Evolutionary conservation across 2,797 vertebrate genomes (phyloP), one percentile per base, ranked within the genome.

Genomic region (Aldrovandia affinis): DNA sequence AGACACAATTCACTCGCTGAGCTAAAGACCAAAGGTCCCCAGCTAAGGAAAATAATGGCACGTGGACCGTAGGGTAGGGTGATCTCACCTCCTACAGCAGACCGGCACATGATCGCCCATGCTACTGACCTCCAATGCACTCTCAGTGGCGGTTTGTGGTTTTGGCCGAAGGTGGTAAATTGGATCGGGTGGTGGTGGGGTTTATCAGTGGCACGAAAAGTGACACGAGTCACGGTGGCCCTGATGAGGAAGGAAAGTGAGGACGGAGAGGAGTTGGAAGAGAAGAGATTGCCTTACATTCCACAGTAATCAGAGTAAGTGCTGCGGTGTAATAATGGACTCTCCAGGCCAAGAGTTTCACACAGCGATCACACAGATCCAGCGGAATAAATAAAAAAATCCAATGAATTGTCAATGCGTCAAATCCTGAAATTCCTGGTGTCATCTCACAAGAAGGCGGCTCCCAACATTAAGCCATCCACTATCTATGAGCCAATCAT

Each of bases 81-180:
- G 47, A 50, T 50, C 6, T 50, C 47, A 50, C 47, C 47, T 50
- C 12, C 6, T 12, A n/a, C n/a, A n/a, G 47, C 12, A 50, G 12
- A 50, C 47, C 47, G 1, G 47, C 47, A 50, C 47, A 50, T 50
- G 47, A 50, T 50, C 47, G 6, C 47, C 12, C 47, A 5, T 50
- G n/a, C n/a, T n/a, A n/a, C n/a, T 2, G 47, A 50, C 6, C 47
- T 50, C 47, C 47, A 12, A 6, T 50, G 47, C 47, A 5, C 47
- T 50, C 47, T 5, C 6, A 50, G 0, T 50, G 47, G 12, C n/a
- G n/a, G n/a, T n/a, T n/a, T 50, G 47, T 50, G 47, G 47, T 12
- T 50, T 10, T 89, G 78, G 85, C 86, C 84, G 59, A 88, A 90
- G 86, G 70, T 0, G 86, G 61, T 33, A 90, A 84, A 87, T 83